Conservation (phyloP, 92 coral and sea anemone genomes). For the Phenganax stokvisi region DNA sequence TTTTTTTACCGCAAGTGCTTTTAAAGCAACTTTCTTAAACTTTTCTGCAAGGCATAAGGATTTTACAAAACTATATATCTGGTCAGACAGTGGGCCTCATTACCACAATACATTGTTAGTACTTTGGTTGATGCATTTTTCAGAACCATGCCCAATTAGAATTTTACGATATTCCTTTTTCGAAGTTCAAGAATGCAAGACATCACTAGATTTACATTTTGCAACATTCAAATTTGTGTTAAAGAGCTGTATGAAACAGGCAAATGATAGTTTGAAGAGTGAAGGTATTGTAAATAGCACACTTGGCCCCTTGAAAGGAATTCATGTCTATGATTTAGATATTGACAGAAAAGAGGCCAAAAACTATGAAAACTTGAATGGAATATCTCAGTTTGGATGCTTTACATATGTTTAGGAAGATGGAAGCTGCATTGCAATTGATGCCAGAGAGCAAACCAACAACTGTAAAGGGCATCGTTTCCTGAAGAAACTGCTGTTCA, state of each 20-base stretch:
- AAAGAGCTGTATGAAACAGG: constrained; percentile 13
- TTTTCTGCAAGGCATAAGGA: constrained; percentile 28
- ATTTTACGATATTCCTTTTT: constrained; percentile 36
- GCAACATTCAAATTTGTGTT: constrained; percentile 40
- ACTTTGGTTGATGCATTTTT: constrained; percentile 34
- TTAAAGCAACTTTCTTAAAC: constrained; percentile 36
- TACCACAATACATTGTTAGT: constrained; percentile 43
- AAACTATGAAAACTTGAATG: constrained; percentile 47
- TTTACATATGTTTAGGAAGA: constrained; percentile 7
- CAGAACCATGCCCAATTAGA: constrained; percentile 16
- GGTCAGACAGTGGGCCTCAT: constrained; percentile 52
- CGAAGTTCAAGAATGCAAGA: constrained; percentile 46
- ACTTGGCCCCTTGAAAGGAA: constrained; percentile 46
- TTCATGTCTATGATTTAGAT: constrained; percentile 45
- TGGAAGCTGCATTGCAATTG: not conserved
- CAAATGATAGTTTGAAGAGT: constrained; percentile 31
- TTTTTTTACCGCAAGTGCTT: constrained; percentile 30
- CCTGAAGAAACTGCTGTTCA: not conserved
- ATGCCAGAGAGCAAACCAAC: constrained; percentile 39
- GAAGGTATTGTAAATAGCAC: constrained; percentile 44
- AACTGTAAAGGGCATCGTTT: constrained; percentile 23
- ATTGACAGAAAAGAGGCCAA: constrained; percentile 52
- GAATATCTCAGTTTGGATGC: constrained; percentile 44
- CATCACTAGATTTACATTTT: constrained; percentile 43
- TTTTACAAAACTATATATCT: constrained; percentile 20